Percentiles rank a stretch among this genome's conserved stretches.
Evolutionary conservation across 2,113 vertebrate genomes (phyloP).

Genomic region (Solenodon paradoxus): DNA sequence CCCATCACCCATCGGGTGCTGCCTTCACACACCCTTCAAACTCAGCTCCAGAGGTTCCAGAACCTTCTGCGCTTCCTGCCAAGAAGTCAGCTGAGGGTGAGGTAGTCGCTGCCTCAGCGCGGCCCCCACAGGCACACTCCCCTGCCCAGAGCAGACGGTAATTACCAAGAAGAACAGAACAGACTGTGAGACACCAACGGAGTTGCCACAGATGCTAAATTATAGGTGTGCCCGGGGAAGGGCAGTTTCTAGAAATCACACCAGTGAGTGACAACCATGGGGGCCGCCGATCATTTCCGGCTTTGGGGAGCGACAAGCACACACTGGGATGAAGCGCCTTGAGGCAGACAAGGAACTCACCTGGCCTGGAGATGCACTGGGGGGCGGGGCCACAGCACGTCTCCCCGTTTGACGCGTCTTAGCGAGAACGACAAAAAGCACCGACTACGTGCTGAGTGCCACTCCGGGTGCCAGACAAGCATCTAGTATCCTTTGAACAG

Average conservation of each 20-base stretch:
- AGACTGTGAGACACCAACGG: not conserved
- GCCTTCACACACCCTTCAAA: not conserved
- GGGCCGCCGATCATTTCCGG: not conserved
- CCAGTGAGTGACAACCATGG: not conserved
- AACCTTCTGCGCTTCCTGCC: constrained; percentile 26
- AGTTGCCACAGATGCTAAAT: not conserved
- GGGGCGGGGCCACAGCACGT: accelerated
- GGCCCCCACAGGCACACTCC: not conserved
- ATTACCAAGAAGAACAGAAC: not conserved
- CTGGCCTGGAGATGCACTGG: accelerated
- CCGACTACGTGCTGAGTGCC: not conserved
- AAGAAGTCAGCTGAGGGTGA: not conserved
- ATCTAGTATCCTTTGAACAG: accelerated
- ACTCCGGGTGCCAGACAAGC: not conserved
- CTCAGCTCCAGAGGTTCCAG: not conserved
- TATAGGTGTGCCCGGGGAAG: not conserved
- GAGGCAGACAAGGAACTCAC: not conserved
- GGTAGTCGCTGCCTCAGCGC: not conserved
- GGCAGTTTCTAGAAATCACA: not conserved
- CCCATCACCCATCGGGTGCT: not conserved
- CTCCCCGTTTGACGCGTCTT: not conserved
- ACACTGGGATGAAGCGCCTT: not conserved
- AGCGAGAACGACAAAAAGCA: not conserved
- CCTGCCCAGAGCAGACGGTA: not conserved
- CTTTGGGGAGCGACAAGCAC: constrained; percentile 31